Evolutionary conservation across 2,113 vertebrate species (phyloP).

Genomic region (Aythya baeri): DNA sequence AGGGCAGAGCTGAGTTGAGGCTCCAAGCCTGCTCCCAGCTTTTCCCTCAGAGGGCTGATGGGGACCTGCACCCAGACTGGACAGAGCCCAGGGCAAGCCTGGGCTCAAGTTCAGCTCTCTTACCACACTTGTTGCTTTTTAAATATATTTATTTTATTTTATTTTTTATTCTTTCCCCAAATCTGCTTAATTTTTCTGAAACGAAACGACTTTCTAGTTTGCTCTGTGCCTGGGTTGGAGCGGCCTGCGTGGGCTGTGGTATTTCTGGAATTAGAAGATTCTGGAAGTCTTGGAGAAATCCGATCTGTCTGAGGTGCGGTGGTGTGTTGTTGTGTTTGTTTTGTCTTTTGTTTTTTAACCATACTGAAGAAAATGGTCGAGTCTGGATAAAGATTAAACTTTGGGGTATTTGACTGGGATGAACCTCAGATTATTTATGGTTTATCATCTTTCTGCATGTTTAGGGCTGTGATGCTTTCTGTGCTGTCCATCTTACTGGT

Average conservation of each 20-base stretch:
- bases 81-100: neutral
- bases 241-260: neutral
- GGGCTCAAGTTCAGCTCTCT: neutral
- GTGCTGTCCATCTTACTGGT: neutral
- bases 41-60: neutral
- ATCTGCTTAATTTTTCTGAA: neutral
- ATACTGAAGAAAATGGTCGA: neutral
- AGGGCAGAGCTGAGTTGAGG: neutral
- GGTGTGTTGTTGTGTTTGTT: neutral
- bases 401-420: neutral
- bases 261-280: neutral
- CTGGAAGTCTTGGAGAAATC: neutral
- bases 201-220: neutral
- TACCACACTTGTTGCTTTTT: neutral
- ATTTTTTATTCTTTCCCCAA: too few relatives aligned
- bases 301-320: neutral
- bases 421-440: neutral
- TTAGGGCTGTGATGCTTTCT: neutral
- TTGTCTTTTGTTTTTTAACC: neutral
- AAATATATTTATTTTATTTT: neutral
- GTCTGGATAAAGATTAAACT: neutral
- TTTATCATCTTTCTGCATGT: neutral
- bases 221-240: fast-evolving
- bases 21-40: fast-evolving
- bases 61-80: neutral